Base-by-base conservation (phyloP, 53 echinoderm and acorn worm genomes). In the Temnopleurus reevesii region DNA sequence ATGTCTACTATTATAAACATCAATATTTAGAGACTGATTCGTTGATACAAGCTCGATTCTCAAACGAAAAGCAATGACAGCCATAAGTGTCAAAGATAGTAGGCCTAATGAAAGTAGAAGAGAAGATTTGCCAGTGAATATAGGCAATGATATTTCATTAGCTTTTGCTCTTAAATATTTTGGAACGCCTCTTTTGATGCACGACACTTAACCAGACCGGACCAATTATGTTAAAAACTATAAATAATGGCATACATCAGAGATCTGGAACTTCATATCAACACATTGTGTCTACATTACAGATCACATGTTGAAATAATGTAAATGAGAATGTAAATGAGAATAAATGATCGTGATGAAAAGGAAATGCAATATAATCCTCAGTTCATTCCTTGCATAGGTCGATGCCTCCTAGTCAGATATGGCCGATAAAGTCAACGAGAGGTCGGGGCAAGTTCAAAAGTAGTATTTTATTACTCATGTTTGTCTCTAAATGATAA, bases 401-500 rank as follows among this genome's bases (percentile, higher is more conserved):
- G 71, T 71, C 71, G 10, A 38, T 71, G 71, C 71, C 71, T 71
- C n/a, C 63, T 19, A n/a, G n/a, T 6, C 21, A 71, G 36, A 34
- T 23, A 71, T n/a, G 8, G 23, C 9, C 36, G 71, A 71, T 71
- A 71, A 71, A 71, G 56, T n/a, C n/a, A 41, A 71, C 3, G n/a
- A 41, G 71, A 41, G 71, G 71, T 71, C 71, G 43, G 41, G 71
- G 41, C 41, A 10, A 43, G 71, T 71, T 71, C 71, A 41, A 19
- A 36, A 71, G 41, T 43, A 41, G 41, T 71, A 71, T 71, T 71
- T 15, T 34, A 71, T 71, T 71, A 71, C 71, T 71, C 71, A 71
- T 71, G 23, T 71, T 71, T 71, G 71, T 71, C 71, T 71, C 71
- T 41, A 71, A 43, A 71, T 63, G 41, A 41, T 71, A 71, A 71